Percentiles rank a stretch among this genome's conserved stretches.
These are phyloP conservation scores for Onychomys arenicola DNA, from an alignment of 2,797 vertebrate genomes.

Conservation along the genomic window DNA sequence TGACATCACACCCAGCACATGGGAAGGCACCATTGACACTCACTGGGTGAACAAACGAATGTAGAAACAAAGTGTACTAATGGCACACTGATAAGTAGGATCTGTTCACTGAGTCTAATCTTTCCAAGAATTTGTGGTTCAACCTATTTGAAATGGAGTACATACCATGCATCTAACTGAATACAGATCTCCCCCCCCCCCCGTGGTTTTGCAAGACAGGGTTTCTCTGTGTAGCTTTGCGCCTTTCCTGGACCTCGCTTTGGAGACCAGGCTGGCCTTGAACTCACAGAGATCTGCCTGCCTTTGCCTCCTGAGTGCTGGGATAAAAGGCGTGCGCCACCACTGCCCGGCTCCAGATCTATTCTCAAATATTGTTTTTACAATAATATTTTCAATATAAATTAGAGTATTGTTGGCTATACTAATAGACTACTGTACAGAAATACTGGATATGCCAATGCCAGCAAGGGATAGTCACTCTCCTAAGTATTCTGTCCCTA, in stretches of 20 bases:
- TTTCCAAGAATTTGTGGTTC: not conserved
- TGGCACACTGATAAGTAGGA: not conserved
- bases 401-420: not conserved
- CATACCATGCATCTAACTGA: not conserved
- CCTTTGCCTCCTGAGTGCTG: too few relatives aligned
- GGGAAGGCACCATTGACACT: not conserved
- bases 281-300: too few relatives aligned
- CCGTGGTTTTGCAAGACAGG: too few relatives aligned
- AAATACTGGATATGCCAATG: not conserved
- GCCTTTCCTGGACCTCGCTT: too few relatives aligned
- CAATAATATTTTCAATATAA: not conserved
- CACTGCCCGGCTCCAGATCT: too few relatives aligned
- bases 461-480: not conserved
- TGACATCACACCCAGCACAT: fast-evolving
- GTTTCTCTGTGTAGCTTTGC: too few relatives aligned
- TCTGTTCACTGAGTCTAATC: not conserved
- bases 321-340: too few relatives aligned
- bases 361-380: not conserved
- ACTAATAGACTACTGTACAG: not conserved
- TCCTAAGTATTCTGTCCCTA: not conserved
- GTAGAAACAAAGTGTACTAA: not conserved
- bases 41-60: not conserved
- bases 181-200: not conserved
- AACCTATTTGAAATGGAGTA: not conserved
- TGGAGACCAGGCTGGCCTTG: too few relatives aligned